Evolutionary conservation across 2,888 invertebrate species (phyloP).

Genomic region (Melanargia galathea): DNA sequence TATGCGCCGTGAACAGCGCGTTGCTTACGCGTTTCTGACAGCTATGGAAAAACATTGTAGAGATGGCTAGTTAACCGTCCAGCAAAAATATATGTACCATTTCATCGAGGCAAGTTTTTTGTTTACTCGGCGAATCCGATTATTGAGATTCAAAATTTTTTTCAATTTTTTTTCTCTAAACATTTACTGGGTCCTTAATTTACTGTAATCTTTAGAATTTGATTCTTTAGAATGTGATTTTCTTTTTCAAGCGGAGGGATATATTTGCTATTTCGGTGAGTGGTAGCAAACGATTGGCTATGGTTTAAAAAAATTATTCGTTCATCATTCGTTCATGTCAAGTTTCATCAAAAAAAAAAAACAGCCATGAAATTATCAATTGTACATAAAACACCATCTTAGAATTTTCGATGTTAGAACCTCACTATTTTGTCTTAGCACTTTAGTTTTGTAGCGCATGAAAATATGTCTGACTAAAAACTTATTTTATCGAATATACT

Average conservation of each 20-base stretch:
- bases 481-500: not conserved
- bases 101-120: too few relatives aligned
- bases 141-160: too few relatives aligned
- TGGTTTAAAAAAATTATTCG: conserved; percentile 26
- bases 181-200: too few relatives aligned
- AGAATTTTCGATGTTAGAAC: conserved; percentile 50
- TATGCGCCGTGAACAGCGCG: too few relatives aligned
- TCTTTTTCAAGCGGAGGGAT: conserved; percentile 80
- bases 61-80: too few relatives aligned
- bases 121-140: too few relatives aligned
- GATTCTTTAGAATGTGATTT: too few relatives aligned
- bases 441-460: conserved; percentile 22
- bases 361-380: conserved; percentile 41
- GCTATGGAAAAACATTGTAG: too few relatives aligned
- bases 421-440: conserved; percentile 31
- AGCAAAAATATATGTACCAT: too few relatives aligned
- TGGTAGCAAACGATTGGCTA: conserved; percentile 52
- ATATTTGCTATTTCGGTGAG: conserved; percentile 82
- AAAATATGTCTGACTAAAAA: not conserved
- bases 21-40: too few relatives aligned
- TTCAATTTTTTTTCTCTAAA: too few relatives aligned
- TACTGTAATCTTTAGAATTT: too few relatives aligned
- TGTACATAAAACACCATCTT: conserved; percentile 52
- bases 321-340: not conserved
- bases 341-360: conserved; percentile 8